Evolutionary conservation across 2,113 vertebrate genomes (phyloP).

Genomic region (Alethe diademata): DNA sequence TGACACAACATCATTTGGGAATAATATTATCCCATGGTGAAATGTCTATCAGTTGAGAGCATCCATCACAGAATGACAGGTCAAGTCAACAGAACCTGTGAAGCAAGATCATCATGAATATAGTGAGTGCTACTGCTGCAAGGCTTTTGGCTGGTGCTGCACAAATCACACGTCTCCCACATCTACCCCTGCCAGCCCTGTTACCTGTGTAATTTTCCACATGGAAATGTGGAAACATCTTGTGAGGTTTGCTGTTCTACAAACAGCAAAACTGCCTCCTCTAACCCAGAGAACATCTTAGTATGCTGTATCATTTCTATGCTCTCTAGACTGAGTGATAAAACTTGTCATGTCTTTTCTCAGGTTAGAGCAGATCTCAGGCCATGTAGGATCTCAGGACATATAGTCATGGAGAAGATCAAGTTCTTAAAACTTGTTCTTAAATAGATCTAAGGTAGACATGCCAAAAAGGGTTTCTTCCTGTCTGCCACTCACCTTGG

Average conservation of each 20-base stretch:
- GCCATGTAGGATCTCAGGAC: background rate
- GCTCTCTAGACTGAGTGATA: background rate
- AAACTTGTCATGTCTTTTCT: background rate
- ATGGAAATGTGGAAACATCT: background rate
- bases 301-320: background rate
- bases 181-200: background rate
- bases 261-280: background rate
- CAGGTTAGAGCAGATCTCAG: background rate
- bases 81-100: constrained; percentile 7
- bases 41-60: background rate
- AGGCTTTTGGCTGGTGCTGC: background rate
- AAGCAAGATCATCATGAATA: background rate
- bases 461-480: background rate
- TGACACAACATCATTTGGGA: background rate
- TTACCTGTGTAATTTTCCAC: background rate
- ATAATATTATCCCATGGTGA: background rate
- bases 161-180: background rate
- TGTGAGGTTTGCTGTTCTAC: background rate
- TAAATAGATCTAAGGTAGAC: background rate
- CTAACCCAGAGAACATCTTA: background rate
- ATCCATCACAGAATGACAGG: background rate
- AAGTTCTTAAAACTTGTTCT: background rate
- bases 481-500: background rate
- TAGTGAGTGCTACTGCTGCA: background rate
- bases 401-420: background rate